Evolutionary conservation across 2,797 vertebrate genomes (phyloP).

Genomic region (Coccyzus lansbergi): DNA sequence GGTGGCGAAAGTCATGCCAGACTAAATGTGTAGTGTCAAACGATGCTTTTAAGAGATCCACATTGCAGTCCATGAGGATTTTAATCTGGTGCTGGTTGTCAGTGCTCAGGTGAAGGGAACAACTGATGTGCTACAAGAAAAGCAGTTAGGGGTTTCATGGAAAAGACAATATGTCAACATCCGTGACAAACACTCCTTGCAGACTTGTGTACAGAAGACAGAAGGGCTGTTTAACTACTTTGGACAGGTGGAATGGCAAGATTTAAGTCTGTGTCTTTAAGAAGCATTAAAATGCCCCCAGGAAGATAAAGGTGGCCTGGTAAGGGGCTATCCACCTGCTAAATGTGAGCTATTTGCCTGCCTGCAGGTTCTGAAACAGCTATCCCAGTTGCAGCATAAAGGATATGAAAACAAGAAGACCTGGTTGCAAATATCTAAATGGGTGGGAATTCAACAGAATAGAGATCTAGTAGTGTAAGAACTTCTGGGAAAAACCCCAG

Average conservation of each 20-base stretch:
- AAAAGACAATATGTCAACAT: background rate
- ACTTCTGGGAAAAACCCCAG: background rate
- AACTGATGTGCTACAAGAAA: background rate
- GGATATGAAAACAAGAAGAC: background rate
- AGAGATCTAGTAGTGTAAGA: background rate
- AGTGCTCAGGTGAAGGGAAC: background rate
- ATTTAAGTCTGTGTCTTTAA: background rate
- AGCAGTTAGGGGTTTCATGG: background rate
- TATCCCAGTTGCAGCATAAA: background rate
- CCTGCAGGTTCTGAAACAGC: background rate
- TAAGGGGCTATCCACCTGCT: background rate
- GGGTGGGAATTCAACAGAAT: background rate
- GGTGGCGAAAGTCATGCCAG: accelerated
- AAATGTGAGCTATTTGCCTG: background rate
- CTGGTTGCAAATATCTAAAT: background rate
- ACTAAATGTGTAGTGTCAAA: background rate
- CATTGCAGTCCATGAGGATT: background rate
- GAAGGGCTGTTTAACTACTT: background rate
- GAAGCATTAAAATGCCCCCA: background rate
- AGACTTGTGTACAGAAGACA: background rate
- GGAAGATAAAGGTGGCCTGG: background rate
- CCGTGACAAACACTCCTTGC: background rate
- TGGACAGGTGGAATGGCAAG: background rate
- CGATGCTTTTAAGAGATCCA: background rate
- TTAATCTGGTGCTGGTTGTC: background rate